Conservation (phyloP, 2,113 vertebrate genomes). For the Hiodon alosoides region DNA sequence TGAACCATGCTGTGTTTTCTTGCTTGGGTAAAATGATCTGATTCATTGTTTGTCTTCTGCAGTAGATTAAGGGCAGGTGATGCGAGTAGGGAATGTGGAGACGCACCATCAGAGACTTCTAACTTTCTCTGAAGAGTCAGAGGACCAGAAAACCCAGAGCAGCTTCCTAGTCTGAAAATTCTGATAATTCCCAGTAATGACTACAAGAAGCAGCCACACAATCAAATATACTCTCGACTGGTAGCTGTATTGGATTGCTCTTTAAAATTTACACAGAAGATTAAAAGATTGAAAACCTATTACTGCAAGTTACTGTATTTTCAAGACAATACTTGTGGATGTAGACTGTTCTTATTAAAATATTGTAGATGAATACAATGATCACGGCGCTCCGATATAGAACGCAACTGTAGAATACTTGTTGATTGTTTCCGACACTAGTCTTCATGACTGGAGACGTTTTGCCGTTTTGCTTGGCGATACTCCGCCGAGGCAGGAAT, state of each 20-base stretch:
- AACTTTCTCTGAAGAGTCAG: conserved; percentile 43
- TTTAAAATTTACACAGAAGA: too few species aligned
- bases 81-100: conserved; percentile 48
- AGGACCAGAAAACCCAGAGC: conserved; percentile 30
- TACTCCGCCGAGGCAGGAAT: conserved; percentile 34
- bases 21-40: conserved; percentile 58
- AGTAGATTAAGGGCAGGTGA: conserved; percentile 63
- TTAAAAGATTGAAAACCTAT: not conserved
- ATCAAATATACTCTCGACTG: too few species aligned
- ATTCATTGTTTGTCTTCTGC: conserved; percentile 53
- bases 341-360: not conserved
- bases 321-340: not conserved
- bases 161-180: too few species aligned
- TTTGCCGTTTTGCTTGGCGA: conserved; percentile 61
- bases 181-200: too few species aligned
- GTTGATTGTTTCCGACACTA: conserved; percentile 57
- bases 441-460: conserved; percentile 58
- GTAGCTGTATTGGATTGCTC: too few species aligned
- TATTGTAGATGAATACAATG: not conserved
- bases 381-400: too few species aligned
- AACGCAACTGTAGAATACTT: too few species aligned
- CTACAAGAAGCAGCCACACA: too few species aligned
- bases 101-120: conserved; percentile 31
- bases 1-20: conserved; percentile 67
- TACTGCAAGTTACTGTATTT: not conserved